These are phyloP conservation scores for Myopa tessellatipennis DNA, from an alignment of 2,888 invertebrate genomes.

Conservation along the genomic window DNA sequence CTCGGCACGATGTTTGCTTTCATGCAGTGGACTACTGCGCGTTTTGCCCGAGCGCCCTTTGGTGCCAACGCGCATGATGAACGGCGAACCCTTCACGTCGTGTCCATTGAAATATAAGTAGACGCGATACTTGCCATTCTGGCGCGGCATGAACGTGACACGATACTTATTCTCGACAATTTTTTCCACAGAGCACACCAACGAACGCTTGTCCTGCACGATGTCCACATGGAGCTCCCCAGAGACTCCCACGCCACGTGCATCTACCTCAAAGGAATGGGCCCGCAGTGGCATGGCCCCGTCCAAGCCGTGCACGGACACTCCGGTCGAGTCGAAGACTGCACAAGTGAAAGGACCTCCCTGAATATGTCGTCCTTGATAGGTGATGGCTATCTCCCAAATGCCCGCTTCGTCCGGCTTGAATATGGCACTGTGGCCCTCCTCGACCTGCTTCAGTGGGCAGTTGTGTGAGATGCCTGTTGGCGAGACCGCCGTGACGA, in stretches of 20 bases:
- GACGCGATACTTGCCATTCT: slow-evolving; percentile 82
- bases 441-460: slow-evolving; percentile 87
- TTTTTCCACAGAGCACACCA: slow-evolving; percentile 84
- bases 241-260: slow-evolving; percentile 82
- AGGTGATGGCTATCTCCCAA: slow-evolving; percentile 96
- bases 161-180: slow-evolving; percentile 81
- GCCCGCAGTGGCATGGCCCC: slow-evolving; percentile 87
- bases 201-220: slow-evolving; percentile 87
- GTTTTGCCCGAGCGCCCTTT: slow-evolving; percentile 72
- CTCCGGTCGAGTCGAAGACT: slow-evolving; percentile 93
- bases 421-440: slow-evolving; percentile 94
- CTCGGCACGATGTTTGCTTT: slow-evolving; percentile 69
- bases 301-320: slow-evolving; percentile 83
- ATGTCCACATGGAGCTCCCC: slow-evolving; percentile 92
- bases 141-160: slow-evolving; percentile 83
- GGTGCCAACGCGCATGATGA: slow-evolving; percentile 86
- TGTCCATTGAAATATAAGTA: slow-evolving; percentile 95
- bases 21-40: slow-evolving; percentile 71
- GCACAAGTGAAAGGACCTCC: slow-evolving; percentile 97
- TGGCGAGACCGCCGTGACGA: slow-evolving; percentile 93
- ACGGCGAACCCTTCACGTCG: slow-evolving; percentile 85
- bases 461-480: slow-evolving; percentile 84
- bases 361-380: slow-evolving; percentile 94
- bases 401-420: slow-evolving; percentile 97
- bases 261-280: slow-evolving; percentile 85